Conservation (phyloP, 2,888 invertebrate genomes). For the Protophormia terraenovae region DNA sequence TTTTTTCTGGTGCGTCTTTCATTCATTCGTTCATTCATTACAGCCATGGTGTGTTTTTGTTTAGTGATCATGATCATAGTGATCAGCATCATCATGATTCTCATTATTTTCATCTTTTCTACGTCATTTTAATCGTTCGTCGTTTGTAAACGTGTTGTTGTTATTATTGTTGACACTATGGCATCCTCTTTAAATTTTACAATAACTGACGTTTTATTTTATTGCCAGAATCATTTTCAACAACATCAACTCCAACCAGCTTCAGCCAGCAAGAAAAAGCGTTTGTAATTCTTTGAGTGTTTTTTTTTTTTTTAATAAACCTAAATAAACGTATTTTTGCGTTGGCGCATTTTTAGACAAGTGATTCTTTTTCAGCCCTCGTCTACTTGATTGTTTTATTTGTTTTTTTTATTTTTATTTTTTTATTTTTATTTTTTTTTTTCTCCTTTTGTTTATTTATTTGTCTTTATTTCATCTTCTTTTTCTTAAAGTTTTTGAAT, state of each 20-base stretch:
- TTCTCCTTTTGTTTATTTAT: slow-evolving; percentile 28
- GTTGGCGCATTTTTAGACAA: slow-evolving; percentile 67
- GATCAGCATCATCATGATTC: slow-evolving; percentile 23
- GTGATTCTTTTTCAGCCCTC: slow-evolving; percentile 60
- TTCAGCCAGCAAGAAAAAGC: background rate
- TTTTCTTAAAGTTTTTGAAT: slow-evolving; percentile 16
- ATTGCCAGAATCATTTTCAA: slow-evolving; percentile 62
- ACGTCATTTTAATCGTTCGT: slow-evolving; percentile 63
- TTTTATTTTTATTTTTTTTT: slow-evolving; percentile 26
- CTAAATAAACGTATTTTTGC: slow-evolving; percentile 60
- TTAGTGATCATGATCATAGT: slow-evolving; percentile 24
- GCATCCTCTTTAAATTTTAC: slow-evolving; percentile 67
- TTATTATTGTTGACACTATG: slow-evolving; percentile 67
- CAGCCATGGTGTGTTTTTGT: background rate
- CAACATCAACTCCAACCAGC: slow-evolving; percentile 29
- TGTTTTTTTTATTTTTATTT: background rate
- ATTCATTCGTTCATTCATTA: slow-evolving; percentile 41
- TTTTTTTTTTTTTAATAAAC: background rate
- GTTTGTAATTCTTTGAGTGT: slow-evolving; percentile 35
- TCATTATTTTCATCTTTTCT: slow-evolving; percentile 49
- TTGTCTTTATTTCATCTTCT: background rate
- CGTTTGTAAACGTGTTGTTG: slow-evolving; percentile 63
- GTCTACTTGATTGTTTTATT: slow-evolving; percentile 58
- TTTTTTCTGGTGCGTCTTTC: slow-evolving; percentile 56
- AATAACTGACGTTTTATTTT: slow-evolving; percentile 65